These are phyloP conservation scores for Xanthia icteritia DNA, from an alignment of 2,888 invertebrate species.

Conservation along the genomic window DNA sequence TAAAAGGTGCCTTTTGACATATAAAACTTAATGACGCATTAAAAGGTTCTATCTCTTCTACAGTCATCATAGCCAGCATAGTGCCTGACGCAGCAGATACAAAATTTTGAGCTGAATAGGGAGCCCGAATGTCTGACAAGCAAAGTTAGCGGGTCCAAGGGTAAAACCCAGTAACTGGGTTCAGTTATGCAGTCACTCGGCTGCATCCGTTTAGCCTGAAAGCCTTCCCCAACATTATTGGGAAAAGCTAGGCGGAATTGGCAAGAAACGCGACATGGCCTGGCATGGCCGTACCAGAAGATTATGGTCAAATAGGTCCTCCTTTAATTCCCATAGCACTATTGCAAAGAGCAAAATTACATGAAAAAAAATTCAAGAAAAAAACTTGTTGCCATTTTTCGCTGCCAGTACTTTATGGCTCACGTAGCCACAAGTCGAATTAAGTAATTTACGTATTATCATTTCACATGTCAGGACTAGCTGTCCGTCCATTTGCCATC, in stretches of 20 bases:
- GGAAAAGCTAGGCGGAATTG: background rate
- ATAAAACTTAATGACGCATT: slow-evolving; percentile 2
- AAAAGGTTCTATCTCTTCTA: background rate
- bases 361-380: background rate
- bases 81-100: background rate
- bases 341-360: background rate
- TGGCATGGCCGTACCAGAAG: too few relatives aligned
- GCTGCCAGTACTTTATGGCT: slow-evolving; percentile 11
- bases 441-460: slow-evolving; percentile 45
- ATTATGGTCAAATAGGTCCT: background rate
- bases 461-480: slow-evolving; percentile 32
- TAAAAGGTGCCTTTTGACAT: background rate
- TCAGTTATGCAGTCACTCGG: background rate
- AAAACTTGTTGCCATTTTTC: background rate
- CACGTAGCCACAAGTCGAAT: slow-evolving; percentile 33
- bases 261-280: background rate
- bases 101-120: background rate
- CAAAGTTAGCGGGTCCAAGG: too few relatives aligned
- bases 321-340: background rate
- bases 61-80: too few relatives aligned
- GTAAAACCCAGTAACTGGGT: background rate
- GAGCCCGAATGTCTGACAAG: background rate
- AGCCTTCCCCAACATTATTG: background rate
- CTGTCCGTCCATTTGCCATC: slow-evolving; percentile 18
- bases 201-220: background rate